These are phyloP conservation scores for Alviniconcha marisindica DNA, from an alignment of 1,140 invertebrate species.

Conservation along the genomic window DNA sequence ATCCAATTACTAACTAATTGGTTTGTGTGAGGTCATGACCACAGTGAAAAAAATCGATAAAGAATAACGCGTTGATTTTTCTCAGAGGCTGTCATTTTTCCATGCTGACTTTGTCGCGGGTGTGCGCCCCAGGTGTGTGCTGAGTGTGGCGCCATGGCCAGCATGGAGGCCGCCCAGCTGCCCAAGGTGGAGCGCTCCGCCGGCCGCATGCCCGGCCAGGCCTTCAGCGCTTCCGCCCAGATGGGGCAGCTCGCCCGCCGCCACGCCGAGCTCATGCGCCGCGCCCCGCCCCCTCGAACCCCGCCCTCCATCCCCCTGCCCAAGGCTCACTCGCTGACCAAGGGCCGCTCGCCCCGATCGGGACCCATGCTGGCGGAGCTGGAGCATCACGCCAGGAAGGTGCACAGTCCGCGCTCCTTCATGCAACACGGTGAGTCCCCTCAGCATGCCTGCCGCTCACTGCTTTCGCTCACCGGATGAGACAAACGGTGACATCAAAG, in stretches of 20 bases:
- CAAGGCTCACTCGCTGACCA: slow-evolving; percentile 17
- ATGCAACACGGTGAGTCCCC: slow-evolving; percentile 70
- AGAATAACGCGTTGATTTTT: too few relatives aligned
- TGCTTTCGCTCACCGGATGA: too few relatives aligned
- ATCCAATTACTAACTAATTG: too few relatives aligned
- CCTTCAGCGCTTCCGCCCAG: slow-evolving; percentile 56
- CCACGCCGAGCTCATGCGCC: slow-evolving; percentile 58
- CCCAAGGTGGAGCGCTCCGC: slow-evolving; percentile 65
- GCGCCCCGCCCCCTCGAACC: slow-evolving; percentile 62
- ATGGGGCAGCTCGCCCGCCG: slow-evolving; percentile 56
- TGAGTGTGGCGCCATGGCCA: slow-evolving; percentile 1
- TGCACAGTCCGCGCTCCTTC: slow-evolving; percentile 63
- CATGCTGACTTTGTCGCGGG: too few relatives aligned
- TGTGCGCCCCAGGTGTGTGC: too few relatives aligned
- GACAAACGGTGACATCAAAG: too few relatives aligned
- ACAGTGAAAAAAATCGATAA: too few relatives aligned
- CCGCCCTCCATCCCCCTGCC: slow-evolving; percentile 70
- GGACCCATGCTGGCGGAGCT: slow-evolving; percentile 52
- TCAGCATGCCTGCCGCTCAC: too few relatives aligned
- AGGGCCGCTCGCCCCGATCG: background rate
- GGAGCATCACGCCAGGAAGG: slow-evolving; percentile 67
- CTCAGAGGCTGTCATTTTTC: too few relatives aligned
- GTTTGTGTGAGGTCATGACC: too few relatives aligned
- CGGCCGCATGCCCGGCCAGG: slow-evolving; percentile 61
- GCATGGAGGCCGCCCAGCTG: background rate